Evolutionary conservation across 2,888 invertebrate genomes (phyloP).

Genomic region (Sepioteuthis lessoniana): DNA sequence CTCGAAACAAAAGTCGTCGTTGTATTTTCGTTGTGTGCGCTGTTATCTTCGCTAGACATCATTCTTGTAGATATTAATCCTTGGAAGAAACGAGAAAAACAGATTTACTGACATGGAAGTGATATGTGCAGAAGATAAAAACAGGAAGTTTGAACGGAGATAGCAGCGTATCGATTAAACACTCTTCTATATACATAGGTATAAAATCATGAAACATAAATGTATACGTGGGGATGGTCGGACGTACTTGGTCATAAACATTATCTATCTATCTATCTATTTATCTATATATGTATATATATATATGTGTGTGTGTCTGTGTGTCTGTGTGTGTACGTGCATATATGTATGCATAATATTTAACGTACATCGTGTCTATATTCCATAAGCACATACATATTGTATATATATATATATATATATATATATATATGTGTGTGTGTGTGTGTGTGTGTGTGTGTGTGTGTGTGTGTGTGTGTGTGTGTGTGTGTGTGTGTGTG

Average conservation of each 20-base stretch:
- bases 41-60: constrained; percentile 23
- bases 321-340: neutral
- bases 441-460: too few relatives aligned
- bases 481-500: too few relatives aligned
- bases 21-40: neutral
- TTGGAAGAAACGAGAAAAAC: too few relatives aligned
- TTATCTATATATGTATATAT: neutral
- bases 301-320: neutral
- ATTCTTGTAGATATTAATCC: constrained; percentile 10
- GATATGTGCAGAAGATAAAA: neutral
- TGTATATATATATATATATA: too few relatives aligned
- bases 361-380: too few relatives aligned
- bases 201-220: neutral
- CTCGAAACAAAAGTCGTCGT: neutral
- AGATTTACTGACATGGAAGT: constrained; percentile 33
- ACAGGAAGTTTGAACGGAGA: neutral
- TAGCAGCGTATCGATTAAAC: neutral
- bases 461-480: too few relatives aligned
- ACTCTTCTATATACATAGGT: neutral
- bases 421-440: too few relatives aligned
- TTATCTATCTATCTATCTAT: too few relatives aligned
- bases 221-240: neutral
- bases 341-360: neutral
- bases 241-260: neutral
- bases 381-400: too few relatives aligned